phyloP scores from a whole-genome alignment of 1,140 invertebrate genomes.

The Drosophila arizonae region DNA sequence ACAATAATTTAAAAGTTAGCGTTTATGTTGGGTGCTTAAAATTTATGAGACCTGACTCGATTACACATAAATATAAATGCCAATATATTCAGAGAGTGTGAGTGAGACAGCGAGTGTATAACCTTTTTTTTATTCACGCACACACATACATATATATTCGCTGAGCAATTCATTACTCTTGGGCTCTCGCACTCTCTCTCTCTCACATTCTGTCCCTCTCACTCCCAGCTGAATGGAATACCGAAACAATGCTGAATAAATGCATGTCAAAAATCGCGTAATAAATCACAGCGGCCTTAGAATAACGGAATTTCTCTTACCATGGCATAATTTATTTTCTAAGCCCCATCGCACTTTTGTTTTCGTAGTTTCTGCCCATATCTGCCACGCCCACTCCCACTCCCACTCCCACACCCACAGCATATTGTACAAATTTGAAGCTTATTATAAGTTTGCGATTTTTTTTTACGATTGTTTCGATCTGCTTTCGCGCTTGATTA shows the following conservation, averaged over 20 bases:
- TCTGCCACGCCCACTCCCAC: not conserved
- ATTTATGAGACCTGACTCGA: slow-evolving; percentile 20
- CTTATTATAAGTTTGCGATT: slow-evolving; percentile 72
- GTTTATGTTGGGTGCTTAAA: slow-evolving; percentile 19
- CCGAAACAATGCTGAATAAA: slow-evolving; percentile 43
- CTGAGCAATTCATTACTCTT: slow-evolving; percentile 58
- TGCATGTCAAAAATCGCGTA: slow-evolving; percentile 72
- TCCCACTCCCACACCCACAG: not conserved
- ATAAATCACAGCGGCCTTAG: slow-evolving; percentile 64
- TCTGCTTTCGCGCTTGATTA: slow-evolving; percentile 76
- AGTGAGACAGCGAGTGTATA: no score
- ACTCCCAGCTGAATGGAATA: not conserved
- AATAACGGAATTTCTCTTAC: slow-evolving; percentile 12
- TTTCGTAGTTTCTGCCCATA: slow-evolving; percentile 29
- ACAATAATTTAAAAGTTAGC: slow-evolving; percentile 18
- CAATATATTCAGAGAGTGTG: not conserved
- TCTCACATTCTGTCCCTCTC: not conserved
- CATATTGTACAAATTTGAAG: slow-evolving; percentile 71
- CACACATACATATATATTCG: slow-evolving; percentile 22
- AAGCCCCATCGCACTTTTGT: slow-evolving; percentile 53
- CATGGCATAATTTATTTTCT: slow-evolving; percentile 71
- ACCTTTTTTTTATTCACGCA: slow-evolving; percentile 6
- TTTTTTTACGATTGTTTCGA: slow-evolving; percentile 61
- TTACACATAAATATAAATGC: slow-evolving; percentile 21
- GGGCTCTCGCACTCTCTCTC: not conserved